Conservation (phyloP, 2,888 invertebrate genomes). For the Netelia melanura region DNA sequence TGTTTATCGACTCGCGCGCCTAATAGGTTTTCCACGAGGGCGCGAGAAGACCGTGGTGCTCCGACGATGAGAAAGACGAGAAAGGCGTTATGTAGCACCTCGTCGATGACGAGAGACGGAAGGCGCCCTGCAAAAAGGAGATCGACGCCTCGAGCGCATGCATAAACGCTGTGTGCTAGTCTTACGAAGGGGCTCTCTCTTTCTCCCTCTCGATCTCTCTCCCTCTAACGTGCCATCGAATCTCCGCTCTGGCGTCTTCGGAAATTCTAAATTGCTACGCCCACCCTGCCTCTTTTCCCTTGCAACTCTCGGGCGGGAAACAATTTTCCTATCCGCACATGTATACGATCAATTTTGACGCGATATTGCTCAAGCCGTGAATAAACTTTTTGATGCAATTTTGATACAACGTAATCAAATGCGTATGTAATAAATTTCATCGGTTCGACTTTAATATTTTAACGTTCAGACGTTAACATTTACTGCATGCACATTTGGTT, state of each 20-base stretch:
- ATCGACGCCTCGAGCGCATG: conserved; percentile 54
- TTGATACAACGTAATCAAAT: neutral
- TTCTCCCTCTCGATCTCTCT: conserved; percentile 18
- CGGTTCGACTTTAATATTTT: neutral
- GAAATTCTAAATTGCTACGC: conserved; percentile 49
- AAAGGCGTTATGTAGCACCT: conserved; percentile 54
- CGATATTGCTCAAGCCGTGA: neutral
- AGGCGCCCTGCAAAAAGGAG: conserved; percentile 59
- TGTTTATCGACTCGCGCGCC: conserved; percentile 84
- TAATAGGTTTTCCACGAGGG: conserved; percentile 83
- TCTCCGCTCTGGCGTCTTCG: conserved; percentile 44
- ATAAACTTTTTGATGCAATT: neutral
- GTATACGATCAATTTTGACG: neutral
- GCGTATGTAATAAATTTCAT: neutral
- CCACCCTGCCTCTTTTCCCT: conserved; percentile 26
- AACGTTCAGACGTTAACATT: neutral
- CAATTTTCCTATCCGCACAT: conserved; percentile 24
- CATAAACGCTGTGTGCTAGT: conserved; percentile 24
- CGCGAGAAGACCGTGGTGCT: conserved; percentile 51
- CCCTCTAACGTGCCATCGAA: conserved; percentile 24
- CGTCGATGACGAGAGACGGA: conserved; percentile 49
- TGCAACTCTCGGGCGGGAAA: conserved; percentile 22
- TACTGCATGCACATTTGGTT: neutral
- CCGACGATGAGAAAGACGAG: conserved; percentile 39
- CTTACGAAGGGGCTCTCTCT: conserved; percentile 32